phyloP scores from a whole-genome alignment of 2,113 vertebrate genomes.

The Nibea albiflora region DNA sequence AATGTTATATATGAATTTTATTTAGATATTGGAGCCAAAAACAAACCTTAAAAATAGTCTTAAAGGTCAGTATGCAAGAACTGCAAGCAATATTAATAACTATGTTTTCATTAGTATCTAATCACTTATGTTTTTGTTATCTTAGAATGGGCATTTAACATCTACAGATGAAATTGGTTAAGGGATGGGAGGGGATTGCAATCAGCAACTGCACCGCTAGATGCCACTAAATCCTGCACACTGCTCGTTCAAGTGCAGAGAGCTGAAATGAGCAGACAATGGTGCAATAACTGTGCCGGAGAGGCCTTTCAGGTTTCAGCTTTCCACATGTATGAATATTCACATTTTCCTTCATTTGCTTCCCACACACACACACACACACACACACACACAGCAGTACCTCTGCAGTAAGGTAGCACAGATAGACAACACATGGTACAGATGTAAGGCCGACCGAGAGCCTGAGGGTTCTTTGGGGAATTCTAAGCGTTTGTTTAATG shows the following conservation, averaged over 20 bases:
- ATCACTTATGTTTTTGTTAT: too few relatives aligned
- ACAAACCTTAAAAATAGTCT: not conserved
- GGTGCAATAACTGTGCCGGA: constrained; percentile 52
- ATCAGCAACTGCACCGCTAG: too few relatives aligned
- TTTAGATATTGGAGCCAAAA: constrained; percentile 9
- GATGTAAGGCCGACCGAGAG: constrained; percentile 45
- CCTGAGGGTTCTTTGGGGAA: constrained; percentile 49
- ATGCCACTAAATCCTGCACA: too few relatives aligned
- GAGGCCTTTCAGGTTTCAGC: not conserved
- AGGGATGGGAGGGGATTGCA: too few relatives aligned
- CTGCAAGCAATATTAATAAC: too few relatives aligned
- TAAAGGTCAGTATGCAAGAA: not conserved
- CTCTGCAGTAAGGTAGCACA: constrained; percentile 14
- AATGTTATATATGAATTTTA: not conserved
- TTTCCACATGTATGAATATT: not conserved
- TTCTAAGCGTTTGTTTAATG: constrained; percentile 54
- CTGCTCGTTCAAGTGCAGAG: constrained; percentile 2
- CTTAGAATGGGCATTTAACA: too few relatives aligned
- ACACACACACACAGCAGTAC: constrained; percentile 4
- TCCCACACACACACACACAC: not conserved
- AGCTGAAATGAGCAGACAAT: constrained; percentile 11
- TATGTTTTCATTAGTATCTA: too few relatives aligned
- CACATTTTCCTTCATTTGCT: not conserved
- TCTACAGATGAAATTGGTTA: too few relatives aligned
- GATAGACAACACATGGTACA: constrained; percentile 33